Evolutionary conservation across 2,888 invertebrate genomes (phyloP).

Genomic region (Epirrhoe tristata): DNA sequence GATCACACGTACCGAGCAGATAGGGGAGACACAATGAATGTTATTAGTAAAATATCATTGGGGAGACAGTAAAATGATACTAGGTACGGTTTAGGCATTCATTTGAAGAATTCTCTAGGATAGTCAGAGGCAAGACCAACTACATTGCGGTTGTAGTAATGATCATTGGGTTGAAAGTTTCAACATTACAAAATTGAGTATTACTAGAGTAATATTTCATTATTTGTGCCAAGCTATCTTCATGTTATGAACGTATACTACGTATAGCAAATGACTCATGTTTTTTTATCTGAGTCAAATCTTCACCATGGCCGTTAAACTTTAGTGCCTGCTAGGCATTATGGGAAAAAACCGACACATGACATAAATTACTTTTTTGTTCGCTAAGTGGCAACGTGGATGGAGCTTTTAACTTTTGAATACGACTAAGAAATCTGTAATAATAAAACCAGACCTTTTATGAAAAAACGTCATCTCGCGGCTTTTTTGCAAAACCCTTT

Average conservation of each 20-base stretch:
- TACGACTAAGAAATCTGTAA: constrained; percentile 5
- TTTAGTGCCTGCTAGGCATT: constrained; percentile 46
- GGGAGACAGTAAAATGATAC: too few relatives aligned
- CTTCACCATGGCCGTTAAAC: constrained; percentile 42
- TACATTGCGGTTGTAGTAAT: too few relatives aligned
- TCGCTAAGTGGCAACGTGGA: constrained; percentile 29
- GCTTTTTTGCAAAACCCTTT: constrained; percentile 5
- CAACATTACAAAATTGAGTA: too few relatives aligned
- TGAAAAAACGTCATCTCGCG: constrained; percentile 3
- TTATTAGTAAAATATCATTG: too few relatives aligned
- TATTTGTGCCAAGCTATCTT: too few relatives aligned
- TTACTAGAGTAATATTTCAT: too few relatives aligned
- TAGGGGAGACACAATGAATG: too few relatives aligned
- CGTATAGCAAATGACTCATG: constrained; percentile 44
- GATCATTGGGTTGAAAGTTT: too few relatives aligned
- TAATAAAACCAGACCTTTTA: constrained; percentile 5
- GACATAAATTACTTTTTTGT: constrained; percentile 42
- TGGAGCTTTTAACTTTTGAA: constrained; percentile 20
- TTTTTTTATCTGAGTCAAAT: constrained; percentile 46
- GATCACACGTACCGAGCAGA: too few relatives aligned
- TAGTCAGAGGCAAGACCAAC: too few relatives aligned
- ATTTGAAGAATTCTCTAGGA: too few relatives aligned
- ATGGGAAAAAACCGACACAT: constrained; percentile 43
- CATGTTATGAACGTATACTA: not conserved
- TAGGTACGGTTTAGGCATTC: too few relatives aligned